These are phyloP conservation scores for Panthera uncia DNA, from an alignment of 2,113 vertebrate species.

Conservation along the genomic window DNA sequence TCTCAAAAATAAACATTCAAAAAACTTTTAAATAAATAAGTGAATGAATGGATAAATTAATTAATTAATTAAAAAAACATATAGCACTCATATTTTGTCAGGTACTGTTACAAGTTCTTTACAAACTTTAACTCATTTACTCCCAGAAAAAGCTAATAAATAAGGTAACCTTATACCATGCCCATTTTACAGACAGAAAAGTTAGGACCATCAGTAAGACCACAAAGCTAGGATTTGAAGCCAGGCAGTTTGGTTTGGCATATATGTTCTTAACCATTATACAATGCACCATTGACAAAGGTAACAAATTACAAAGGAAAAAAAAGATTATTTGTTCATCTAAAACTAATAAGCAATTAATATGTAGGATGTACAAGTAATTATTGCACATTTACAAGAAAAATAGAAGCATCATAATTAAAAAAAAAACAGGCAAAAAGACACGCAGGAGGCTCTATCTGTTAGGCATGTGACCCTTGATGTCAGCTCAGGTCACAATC, in stretches of 20 bases:
- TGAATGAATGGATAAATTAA: no score
- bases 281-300: neutral
- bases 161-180: neutral
- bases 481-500: no score
- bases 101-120: neutral
- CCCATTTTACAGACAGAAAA: neutral
- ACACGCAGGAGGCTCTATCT: no score
- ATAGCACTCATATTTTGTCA: neutral
- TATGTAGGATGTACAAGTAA: neutral
- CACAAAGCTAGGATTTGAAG: neutral
- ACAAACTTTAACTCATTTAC: neutral
- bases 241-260: neutral
- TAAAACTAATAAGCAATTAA: neutral
- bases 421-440: neutral
- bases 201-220: neutral
- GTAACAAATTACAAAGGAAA: neutral
- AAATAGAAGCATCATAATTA: neutral
- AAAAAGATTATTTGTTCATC: neutral
- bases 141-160: neutral
- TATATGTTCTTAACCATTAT: neutral
- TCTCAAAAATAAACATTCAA: no score
- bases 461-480: no score
- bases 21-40: no score
- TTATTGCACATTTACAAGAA: neutral
- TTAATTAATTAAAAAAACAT: neutral